phyloP scores from a whole-genome alignment of 2,888 invertebrate genomes.

The Patella ulyssiponensis region DNA sequence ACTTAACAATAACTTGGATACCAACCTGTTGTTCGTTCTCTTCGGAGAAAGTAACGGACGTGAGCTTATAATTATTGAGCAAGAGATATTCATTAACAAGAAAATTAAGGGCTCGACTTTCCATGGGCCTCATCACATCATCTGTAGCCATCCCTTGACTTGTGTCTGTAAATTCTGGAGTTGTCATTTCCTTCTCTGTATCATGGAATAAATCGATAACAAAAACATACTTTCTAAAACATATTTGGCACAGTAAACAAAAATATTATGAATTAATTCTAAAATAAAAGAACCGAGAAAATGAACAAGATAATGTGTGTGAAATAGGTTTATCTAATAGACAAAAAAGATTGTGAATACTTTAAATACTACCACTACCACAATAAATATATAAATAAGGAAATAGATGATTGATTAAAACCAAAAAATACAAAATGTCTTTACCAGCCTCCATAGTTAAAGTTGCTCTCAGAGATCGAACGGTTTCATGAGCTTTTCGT shows the following conservation, averaged over 20 bases:
- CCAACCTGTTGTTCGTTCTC: conserved; percentile 88
- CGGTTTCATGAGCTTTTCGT: conserved; percentile 88
- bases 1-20: background rate
- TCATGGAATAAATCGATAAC: background rate
- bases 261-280: too few species aligned
- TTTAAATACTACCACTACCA: background rate
- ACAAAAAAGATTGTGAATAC: background rate
- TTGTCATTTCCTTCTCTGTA: conserved; percentile 55
- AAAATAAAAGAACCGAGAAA: too few species aligned
- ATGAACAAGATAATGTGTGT: too few species aligned
- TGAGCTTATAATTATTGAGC: conserved; percentile 85
- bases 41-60: conserved; percentile 91
- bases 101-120: conserved; percentile 87
- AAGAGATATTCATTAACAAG: conserved; percentile 89
- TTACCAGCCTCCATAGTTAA: conserved; percentile 77
- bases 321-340: too few species aligned
- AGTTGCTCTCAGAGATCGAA: conserved; percentile 84
- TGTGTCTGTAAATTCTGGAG: conserved; percentile 40
- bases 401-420: background rate
- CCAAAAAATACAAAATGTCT: background rate
- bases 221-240: too few species aligned
- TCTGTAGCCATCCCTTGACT: conserved; percentile 37
- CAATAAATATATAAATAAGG: background rate
- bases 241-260: too few species aligned
- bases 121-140: conserved; percentile 82